Percentiles rank a stretch among this genome's conserved stretches.
Evolutionary conservation across 2,888 invertebrate species (phyloP).

Genomic region (Dicycla oo): DNA sequence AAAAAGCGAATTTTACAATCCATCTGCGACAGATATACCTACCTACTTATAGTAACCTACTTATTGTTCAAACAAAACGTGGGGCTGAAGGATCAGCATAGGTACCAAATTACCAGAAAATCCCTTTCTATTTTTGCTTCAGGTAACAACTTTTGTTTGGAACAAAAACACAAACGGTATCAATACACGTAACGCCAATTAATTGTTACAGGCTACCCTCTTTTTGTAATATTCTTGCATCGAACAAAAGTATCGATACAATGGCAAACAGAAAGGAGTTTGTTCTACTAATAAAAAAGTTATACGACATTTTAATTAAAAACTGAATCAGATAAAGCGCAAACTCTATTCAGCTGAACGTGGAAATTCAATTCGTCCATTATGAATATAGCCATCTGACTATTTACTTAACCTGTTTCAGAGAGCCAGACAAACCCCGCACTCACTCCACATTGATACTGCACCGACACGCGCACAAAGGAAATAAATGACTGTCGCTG

Average conservation of each 20-base stretch:
- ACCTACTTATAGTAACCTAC: neutral
- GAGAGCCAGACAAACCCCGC: constrained; percentile 76
- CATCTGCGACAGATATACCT: too few relatives aligned
- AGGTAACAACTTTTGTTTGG: constrained; percentile 2
- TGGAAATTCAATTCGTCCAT: constrained; percentile 78
- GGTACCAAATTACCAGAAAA: constrained; percentile 8
- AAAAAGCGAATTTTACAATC: too few relatives aligned
- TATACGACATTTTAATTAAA: constrained; percentile 80
- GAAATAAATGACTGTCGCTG: constrained; percentile 79
- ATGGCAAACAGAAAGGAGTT: constrained; percentile 36
- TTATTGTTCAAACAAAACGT: constrained; percentile 1
- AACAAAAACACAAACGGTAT: constrained; percentile 20
- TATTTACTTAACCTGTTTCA: constrained; percentile 87
- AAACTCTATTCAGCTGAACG: constrained; percentile 78
- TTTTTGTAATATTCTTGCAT: constrained; percentile 11
- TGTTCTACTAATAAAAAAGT: constrained; percentile 52
- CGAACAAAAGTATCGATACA: constrained; percentile 37
- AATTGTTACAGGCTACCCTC: constrained; percentile 18
- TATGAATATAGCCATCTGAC: constrained; percentile 79
- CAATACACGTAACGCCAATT: constrained; percentile 20
- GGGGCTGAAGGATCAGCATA: neutral
- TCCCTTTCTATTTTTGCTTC: neutral
- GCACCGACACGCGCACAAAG: constrained; percentile 75
- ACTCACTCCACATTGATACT: constrained; percentile 74
- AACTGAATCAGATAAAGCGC: constrained; percentile 78